Evolutionary conservation across 2,888 invertebrate species (phyloP).

Genomic region (Horisme vitalbata): DNA sequence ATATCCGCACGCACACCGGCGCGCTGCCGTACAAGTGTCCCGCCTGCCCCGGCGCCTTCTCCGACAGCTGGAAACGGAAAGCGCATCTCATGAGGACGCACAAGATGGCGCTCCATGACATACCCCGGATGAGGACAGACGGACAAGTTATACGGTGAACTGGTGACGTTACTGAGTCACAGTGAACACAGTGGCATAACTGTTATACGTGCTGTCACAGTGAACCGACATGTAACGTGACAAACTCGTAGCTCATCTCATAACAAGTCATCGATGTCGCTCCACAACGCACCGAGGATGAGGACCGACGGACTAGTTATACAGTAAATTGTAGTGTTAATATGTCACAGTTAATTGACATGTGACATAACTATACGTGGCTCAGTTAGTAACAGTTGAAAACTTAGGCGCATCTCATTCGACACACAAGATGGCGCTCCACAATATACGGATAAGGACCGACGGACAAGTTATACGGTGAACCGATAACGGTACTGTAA

Average conservation of each 20-base stretch:
- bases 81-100: slow-evolving; percentile 72
- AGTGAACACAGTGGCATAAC: too few species aligned
- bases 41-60: slow-evolving; percentile 62
- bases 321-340: neutral
- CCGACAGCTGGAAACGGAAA: slow-evolving; percentile 78
- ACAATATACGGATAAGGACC: slow-evolving; percentile 56
- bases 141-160: slow-evolving; percentile 34
- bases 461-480: slow-evolving; percentile 41
- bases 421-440: slow-evolving; percentile 56
- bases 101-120: slow-evolving; percentile 53
- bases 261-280: slow-evolving; percentile 63
- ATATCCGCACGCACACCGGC: slow-evolving; percentile 71
- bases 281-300: slow-evolving; percentile 65
- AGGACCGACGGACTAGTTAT: slow-evolving; percentile 44
- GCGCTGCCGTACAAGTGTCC: slow-evolving; percentile 70
- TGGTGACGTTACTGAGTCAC: too few species aligned
- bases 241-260: slow-evolving; percentile 64
- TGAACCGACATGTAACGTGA: too few species aligned
- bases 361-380: neutral
- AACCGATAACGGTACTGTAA: neutral
- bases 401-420: slow-evolving; percentile 74
- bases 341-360: neutral
- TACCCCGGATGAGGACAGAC: slow-evolving; percentile 60
- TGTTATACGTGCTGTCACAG: too few species aligned
- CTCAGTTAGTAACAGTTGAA: slow-evolving; percentile 79